A percentile compares a stretch with the other conserved stretches of the same genome.
Conservation (phyloP, 2,113 vertebrate genomes). For the Heteronetta atricapilla region DNA sequence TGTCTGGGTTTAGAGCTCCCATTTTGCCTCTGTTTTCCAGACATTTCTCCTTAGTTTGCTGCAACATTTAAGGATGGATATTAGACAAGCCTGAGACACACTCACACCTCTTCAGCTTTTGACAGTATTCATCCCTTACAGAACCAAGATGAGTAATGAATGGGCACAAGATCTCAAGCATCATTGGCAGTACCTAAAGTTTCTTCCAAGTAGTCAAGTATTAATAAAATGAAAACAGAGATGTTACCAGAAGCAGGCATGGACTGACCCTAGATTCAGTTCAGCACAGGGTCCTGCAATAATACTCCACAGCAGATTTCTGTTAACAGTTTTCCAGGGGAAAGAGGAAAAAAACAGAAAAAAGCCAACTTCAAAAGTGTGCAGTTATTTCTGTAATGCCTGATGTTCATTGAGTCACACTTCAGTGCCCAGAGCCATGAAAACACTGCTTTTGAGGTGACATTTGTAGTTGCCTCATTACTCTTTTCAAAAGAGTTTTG, state of each 20-base stretch:
- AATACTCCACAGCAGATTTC: slow-evolving; percentile 20
- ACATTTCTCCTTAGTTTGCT: neutral
- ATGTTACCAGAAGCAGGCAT: neutral
- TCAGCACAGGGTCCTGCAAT: neutral
- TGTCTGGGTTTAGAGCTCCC: neutral
- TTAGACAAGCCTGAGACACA: neutral
- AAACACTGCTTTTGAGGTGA: slow-evolving; percentile 75
- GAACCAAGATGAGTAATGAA: neutral
- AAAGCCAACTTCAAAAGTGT: slow-evolving; percentile 55
- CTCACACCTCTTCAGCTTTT: neutral
- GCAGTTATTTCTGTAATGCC: slow-evolving; percentile 73
- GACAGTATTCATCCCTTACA: neutral
- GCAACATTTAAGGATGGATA: neutral
- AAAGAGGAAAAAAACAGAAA: slow-evolving; percentile 5
- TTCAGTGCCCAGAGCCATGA: slow-evolving; percentile 74
- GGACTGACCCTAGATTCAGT: neutral
- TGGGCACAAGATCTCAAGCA: neutral
- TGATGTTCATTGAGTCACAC: slow-evolving; percentile 78
- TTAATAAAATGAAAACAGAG: neutral
- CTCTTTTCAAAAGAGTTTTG: slow-evolving; percentile 81
- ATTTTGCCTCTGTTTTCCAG: neutral
- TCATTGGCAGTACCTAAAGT: slow-evolving; percentile 12
- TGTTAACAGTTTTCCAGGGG: slow-evolving; percentile 29
- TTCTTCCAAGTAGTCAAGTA: neutral
- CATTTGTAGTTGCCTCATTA: slow-evolving; percentile 80